Base-by-base conservation (phyloP, 2,888 invertebrate genomes). In the Tetheella fluctuosa region DNA sequence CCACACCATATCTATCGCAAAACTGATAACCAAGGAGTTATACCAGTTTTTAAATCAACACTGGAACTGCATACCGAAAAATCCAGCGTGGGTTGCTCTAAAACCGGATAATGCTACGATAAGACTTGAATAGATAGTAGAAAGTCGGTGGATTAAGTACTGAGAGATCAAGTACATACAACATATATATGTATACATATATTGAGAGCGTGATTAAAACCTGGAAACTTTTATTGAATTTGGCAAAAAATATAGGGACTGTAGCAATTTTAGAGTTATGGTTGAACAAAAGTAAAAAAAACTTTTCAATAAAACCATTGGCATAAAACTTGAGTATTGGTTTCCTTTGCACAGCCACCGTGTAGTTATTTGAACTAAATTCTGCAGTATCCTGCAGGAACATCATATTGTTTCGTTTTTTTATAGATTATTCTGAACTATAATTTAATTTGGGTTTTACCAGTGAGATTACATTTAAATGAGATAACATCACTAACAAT, bases 291-390 rank as follows among this genome's bases (percentile, higher is more conserved):
- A 37, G 12, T 34, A 34, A 8, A 84, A 78, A 76, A 69, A 69
- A 81, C 81, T 85, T 88, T 90, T 90, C 86, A 88, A 90, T 89
- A 89, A 86, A 89, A 86, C 79, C 84, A 79, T 76, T 80, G 79
- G 86, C 79, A 79, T 83, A 83, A 85, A 87, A 83, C 80, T 74
- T 72, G 76, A 78, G 83, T 85, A 86, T 89, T 87, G 89, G 83
- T 83, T 86, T 87, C 85, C 87, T 86, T 87, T 85, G 80, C 80
- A 63, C 67, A 15, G 10, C 61, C 69, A 66, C 65, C 52, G 52
- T 64, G 37, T 37, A 15, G 15, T 37, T 6, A 37, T 37, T 15
- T 37, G 37, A 37, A 37, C 37, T 37, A 30, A 25, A 37, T 15
- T 5, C 37, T 15, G 15, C 15, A 1, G 37, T 10, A 30, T 30